Base-by-base conservation (phyloP, 2,113 vertebrate species). In the Danio rerio region DNA sequence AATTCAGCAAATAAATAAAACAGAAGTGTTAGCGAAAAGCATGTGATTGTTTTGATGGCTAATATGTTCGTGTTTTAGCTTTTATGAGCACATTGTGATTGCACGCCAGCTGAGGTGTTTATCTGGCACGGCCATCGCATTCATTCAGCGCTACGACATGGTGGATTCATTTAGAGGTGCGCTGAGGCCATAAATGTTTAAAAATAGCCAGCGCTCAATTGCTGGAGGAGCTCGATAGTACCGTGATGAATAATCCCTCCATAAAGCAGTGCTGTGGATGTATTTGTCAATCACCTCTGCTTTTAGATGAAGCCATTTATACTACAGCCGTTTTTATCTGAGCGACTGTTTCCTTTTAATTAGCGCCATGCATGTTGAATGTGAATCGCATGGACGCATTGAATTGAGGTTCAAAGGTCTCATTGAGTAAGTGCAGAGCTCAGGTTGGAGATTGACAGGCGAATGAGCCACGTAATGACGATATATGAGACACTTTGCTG, bases 141-240 rank as follows among this genome's bases (percentile, higher is more conserved):
- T 86, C 65, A 75, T 81, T 83, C 49, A 70, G 71, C 40, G 1
- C n/a, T 77, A 77, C 50, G 42, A 20, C 81, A 66, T 83, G 20
- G 65, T 45, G 62, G 72, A 49, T 69, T 56, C 74, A 61, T 85
- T 82, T 82, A 66, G 61, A 77, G 55, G 78, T 68, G 42, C 45
- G 8, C 18, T 74, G 58, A 58, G 45, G 77, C 58, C 59, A n/a
- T 85, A 86, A 84, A 83, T 61, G 31, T 80, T 81, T 83, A 79
- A 85, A 86, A 86, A 86, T 81, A 86, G 78, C 77, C 15, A 59
- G 65, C 63, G 73, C 81, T 50, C 52, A 52, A 66, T 68, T 79
- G 53, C 69, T 49, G 11, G 56, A 47, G 63, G 40, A 74, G 59
- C 59, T 72, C 61, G 16, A 62, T 75, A 62, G 16, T 59, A 58